Base-by-base conservation (phyloP, 2,113 vertebrate genomes). In the Canis aureus region DNA sequence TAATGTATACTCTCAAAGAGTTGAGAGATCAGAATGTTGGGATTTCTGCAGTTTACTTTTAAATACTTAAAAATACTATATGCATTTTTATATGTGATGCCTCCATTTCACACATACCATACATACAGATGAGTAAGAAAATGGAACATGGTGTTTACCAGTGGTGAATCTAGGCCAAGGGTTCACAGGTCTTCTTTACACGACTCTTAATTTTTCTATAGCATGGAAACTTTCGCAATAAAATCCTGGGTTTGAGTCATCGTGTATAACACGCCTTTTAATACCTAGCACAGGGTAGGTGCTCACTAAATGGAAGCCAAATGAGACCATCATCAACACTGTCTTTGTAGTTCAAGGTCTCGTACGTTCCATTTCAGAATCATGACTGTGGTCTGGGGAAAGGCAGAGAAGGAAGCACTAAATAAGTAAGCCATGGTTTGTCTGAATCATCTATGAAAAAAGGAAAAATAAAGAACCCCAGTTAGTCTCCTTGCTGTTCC, bases 241-340 rank as follows among this genome's bases (percentile, higher is more conserved):
- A 80, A 85, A 35, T 66, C 20, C n/a, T 51, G 11, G 74, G 20
- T 3, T 25, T 0, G 23, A 64, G 19, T 84, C 11, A 32, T 0
- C 16, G 7, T 2, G 12, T 1, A 12, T 2, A 85, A 35, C 0
- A 10, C 1, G 2, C 27, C n/a, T 35, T 2, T 25, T 7, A 4
- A 49, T 49, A 32, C 15, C 53, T 27, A 13, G 38, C 0, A 17
- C 13, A 66, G 53, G 6, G 15, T 5, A 62, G 3, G 17, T 16
- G 7, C 90, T 49, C 35, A 13, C 23, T 62, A 51, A 92, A 27
- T 12, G 27, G 22, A 0, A 80, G 27, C 22, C 20, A 9, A n/a
- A 35, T 15, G 17, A 76, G n/a, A 38, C 13, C 9, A 27, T 22
- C 35, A 1, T 49, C n/a, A 15, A 55, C 6, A 5, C 11, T 2